phyloP scores from a whole-genome alignment of 1,140 invertebrate species.

The Hycleus cichorii region DNA sequence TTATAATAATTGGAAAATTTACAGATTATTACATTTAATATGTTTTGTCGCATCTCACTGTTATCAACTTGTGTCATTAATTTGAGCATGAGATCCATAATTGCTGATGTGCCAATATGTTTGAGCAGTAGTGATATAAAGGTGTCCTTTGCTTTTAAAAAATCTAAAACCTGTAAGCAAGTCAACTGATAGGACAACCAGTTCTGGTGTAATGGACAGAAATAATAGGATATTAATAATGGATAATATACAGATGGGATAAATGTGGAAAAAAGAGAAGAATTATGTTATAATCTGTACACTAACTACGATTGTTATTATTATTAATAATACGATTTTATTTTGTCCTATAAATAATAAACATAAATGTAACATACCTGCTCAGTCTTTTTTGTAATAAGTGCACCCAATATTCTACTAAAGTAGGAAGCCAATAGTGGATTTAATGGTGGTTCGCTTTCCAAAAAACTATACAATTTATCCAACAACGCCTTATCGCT shows the following conservation, averaged over 20 bases:
- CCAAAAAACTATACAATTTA: constrained; percentile 83
- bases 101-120: constrained; percentile 89
- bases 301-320: background rate
- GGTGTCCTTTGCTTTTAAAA: constrained; percentile 76
- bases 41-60: constrained; percentile 65
- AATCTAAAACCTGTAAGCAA: constrained; percentile 84
- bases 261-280: constrained; percentile 13
- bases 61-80: constrained; percentile 80
- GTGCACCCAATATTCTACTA: constrained; percentile 84
- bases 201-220: constrained; percentile 50
- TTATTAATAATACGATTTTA: background rate
- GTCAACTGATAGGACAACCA: constrained; percentile 87
- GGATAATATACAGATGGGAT: constrained; percentile 2
- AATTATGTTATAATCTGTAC: background rate
- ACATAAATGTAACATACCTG: constrained; percentile 48
- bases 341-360: background rate
- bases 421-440: constrained; percentile 92
- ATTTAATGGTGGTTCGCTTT: constrained; percentile 80
- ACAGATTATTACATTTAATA: constrained; percentile 65
- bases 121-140: constrained; percentile 79
- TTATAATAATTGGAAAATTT: background rate
- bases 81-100: constrained; percentile 88
- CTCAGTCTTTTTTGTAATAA: constrained; percentile 72
- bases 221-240: constrained; percentile 16
- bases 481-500: constrained; percentile 67